phyloP scores from a whole-genome alignment of 1,140 invertebrate species.

The Psilanteris sp. region DNA sequence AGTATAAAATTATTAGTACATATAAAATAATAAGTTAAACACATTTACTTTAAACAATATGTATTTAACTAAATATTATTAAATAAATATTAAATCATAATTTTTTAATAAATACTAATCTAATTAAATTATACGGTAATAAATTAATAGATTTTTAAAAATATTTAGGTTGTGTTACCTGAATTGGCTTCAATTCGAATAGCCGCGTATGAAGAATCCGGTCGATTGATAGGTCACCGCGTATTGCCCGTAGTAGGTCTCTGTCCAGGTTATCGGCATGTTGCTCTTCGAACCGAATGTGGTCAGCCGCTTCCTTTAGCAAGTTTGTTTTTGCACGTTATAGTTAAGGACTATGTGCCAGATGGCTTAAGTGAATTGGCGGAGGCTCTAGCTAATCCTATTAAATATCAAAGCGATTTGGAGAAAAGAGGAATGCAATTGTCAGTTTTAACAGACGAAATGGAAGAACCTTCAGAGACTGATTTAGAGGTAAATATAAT shows the following conservation, averaged over 20 bases:
- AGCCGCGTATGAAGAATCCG: constrained; percentile 97
- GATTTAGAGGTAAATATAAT: constrained; percentile 73
- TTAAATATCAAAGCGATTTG: constrained; percentile 96
- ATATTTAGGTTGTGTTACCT: constrained; percentile 93
- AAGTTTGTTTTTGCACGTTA: constrained; percentile 94
- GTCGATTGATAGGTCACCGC: constrained; percentile 96
- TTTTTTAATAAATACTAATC: too few relatives aligned
- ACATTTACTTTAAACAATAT: too few relatives aligned
- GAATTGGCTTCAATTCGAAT: constrained; percentile 97
- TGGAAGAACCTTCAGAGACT: constrained; percentile 80
- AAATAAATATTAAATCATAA: too few relatives aligned
- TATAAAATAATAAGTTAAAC: too few relatives aligned
- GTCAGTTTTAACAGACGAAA: constrained; percentile 92
- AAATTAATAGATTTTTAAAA: too few relatives aligned
- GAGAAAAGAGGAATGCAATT: constrained; percentile 96
- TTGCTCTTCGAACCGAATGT: constrained; percentile 93
- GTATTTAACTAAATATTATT: too few relatives aligned
- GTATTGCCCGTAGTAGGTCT: constrained; percentile 97
- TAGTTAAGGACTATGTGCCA: constrained; percentile 98
- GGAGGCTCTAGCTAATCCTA: constrained; percentile 97
- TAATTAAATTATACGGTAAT: too few relatives aligned
- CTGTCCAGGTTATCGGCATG: constrained; percentile 95
- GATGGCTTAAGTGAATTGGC: constrained; percentile 96
- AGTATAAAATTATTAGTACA: too few relatives aligned
- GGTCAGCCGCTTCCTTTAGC: constrained; percentile 95